Evolutionary conservation across 30 jellyfish, hydroid and myxozoan genomes (phyloP).

Genomic region (Rhopilema esculentum): DNA sequence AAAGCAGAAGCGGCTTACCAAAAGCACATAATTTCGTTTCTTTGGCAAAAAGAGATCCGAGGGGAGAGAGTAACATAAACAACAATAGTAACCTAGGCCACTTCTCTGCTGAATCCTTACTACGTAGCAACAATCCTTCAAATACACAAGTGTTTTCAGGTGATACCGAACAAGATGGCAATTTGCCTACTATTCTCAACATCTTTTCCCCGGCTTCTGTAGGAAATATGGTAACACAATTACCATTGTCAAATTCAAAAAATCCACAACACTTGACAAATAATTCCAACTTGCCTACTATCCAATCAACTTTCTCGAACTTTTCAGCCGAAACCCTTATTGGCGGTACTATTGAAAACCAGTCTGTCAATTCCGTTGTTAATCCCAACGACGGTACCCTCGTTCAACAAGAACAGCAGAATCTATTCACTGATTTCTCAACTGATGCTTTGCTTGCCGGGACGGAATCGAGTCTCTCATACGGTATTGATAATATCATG

Average conservation of each 20-base stretch:
- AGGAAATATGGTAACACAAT: slow-evolving; percentile 62
- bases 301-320: slow-evolving; percentile 83
- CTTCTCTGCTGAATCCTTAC: slow-evolving; percentile 64
- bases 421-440: slow-evolving; percentile 86
- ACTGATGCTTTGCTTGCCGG: slow-evolving; percentile 82
- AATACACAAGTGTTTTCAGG: slow-evolving; percentile 16
- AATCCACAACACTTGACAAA: slow-evolving; percentile 7
- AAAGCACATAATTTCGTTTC: slow-evolving; percentile 69
- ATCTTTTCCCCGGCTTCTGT: slow-evolving; percentile 96
- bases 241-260: slow-evolving; percentile 31
- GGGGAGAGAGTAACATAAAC: neutral
- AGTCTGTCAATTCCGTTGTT: slow-evolving; percentile 13
- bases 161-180: slow-evolving; percentile 50
- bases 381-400: slow-evolving; percentile 39
- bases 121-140: slow-evolving; percentile 30
- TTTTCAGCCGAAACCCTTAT: slow-evolving; percentile 91
- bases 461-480: slow-evolving; percentile 79
- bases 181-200: slow-evolving; percentile 89
- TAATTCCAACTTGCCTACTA: slow-evolving; percentile 60
- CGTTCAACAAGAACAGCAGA: slow-evolving; percentile 72
- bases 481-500: slow-evolving; percentile 91
- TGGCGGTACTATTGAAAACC: slow-evolving; percentile 65
- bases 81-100: slow-evolving; percentile 38
- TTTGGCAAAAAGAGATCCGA: slow-evolving; percentile 39
- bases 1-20: slow-evolving; percentile 3